Evolutionary conservation across 2,888 invertebrate genomes (phyloP).

Genomic region (Resseliella maxima): DNA sequence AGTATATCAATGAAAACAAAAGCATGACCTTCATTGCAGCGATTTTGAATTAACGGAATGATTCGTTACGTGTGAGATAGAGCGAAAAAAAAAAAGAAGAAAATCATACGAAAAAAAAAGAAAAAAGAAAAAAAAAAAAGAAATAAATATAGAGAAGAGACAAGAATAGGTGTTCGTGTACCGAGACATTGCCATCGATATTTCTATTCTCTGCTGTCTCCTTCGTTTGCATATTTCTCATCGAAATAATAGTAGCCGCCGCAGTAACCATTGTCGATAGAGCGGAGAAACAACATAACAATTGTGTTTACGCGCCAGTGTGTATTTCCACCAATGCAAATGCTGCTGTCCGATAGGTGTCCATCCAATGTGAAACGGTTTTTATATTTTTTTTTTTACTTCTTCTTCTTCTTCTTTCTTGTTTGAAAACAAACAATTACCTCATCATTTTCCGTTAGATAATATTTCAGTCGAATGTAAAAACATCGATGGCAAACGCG

Average conservation of each 20-base stretch:
- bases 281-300: neutral
- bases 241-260: neutral
- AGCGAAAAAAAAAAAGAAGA: neutral
- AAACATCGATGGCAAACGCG: neutral
- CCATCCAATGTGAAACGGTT: constrained; percentile 29
- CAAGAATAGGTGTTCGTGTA: constrained; percentile 5
- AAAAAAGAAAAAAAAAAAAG: neutral
- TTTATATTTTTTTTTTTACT: no score
- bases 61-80: neutral
- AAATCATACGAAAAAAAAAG: no score
- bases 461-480: constrained; percentile 1
- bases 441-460: constrained; percentile 36
- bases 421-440: neutral
- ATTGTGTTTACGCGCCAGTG: neutral
- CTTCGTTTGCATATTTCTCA: constrained; percentile 31
- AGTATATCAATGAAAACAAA: constrained; percentile 30
- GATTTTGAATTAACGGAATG: constrained; percentile 32
- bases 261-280: neutral
- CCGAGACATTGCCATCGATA: neutral
- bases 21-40: constrained; percentile 9
- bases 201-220: neutral
- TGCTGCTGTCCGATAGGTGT: neutral
- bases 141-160: neutral
- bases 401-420: no score
- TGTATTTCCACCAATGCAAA: neutral